Conservation (phyloP, 2,888 invertebrate species). For the Ernsta delagoae region DNA sequence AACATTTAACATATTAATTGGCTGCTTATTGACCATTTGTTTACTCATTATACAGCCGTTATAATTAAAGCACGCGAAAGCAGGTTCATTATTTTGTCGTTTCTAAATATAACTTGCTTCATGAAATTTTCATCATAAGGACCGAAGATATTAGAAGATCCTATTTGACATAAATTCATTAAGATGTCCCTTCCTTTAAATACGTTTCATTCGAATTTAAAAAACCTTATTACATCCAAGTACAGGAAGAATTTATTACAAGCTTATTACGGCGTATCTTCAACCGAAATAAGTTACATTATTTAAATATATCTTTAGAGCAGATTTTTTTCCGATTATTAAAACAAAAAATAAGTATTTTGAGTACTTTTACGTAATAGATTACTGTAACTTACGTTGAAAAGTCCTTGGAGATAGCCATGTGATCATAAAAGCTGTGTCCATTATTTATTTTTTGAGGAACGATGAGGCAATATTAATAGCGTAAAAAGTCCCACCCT, state of each 20-base stretch:
- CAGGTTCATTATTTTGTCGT: not conserved
- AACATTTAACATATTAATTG: constrained; percentile 29
- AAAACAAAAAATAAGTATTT: too few relatives aligned
- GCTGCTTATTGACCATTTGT: constrained; percentile 10
- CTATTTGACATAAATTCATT: not conserved
- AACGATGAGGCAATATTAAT: constrained; percentile 25
- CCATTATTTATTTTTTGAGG: constrained; percentile 24
- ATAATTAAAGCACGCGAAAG: not conserved
- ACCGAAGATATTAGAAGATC: not conserved
- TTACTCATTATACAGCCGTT: not conserved
- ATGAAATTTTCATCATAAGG: not conserved
- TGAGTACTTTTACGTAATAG: too few relatives aligned
- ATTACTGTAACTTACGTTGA: not conserved
- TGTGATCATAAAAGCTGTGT: constrained; percentile 15
- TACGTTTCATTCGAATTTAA: not conserved
- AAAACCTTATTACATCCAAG: not conserved
- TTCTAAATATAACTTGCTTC: not conserved
- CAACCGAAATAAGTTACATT: not conserved
- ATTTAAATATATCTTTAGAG: too few relatives aligned
- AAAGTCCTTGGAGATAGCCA: constrained; percentile 4
- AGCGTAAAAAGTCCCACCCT: constrained; percentile 49
- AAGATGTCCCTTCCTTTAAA: constrained; percentile 1
- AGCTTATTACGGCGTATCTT: not conserved
- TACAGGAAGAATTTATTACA: not conserved
- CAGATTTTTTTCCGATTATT: too few relatives aligned